Percentiles rank a stretch among this genome's conserved stretches.
Conservation (phyloP, 2,888 invertebrate genomes). For the Elysia crispata region DNA sequence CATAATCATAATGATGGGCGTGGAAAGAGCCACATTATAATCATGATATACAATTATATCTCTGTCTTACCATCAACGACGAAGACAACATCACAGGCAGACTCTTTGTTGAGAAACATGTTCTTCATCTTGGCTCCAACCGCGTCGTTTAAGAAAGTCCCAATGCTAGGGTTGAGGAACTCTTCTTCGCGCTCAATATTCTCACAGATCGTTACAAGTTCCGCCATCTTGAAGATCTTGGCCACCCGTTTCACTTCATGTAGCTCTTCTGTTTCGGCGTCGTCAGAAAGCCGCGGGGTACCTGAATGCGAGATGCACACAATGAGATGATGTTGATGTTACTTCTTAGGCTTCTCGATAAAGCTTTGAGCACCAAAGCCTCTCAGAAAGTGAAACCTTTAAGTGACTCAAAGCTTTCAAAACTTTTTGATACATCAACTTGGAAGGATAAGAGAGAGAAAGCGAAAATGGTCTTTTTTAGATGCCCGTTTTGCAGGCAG, state of each 20-base stretch:
- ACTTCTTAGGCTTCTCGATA: no score
- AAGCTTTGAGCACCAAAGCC: no score
- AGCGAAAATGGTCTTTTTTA: no score
- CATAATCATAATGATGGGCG: no score
- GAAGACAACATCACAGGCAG: constrained; percentile 68
- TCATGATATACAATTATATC: not conserved
- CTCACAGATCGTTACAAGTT: constrained; percentile 68
- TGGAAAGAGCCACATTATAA: no score
- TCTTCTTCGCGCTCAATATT: constrained; percentile 70
- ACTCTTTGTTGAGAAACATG: constrained; percentile 62
- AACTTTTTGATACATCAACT: no score
- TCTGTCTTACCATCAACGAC: constrained; percentile 63
- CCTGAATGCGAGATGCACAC: constrained; percentile 55
- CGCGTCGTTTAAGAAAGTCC: constrained; percentile 72
- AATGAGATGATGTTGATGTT: no score
- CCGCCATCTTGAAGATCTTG: constrained; percentile 63
- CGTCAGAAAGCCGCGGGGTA: constrained; percentile 62
- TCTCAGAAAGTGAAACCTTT: no score
- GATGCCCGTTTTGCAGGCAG: no score
- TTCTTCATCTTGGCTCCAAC: constrained; percentile 70
- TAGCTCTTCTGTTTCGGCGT: constrained; percentile 56
- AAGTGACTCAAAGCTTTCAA: no score
- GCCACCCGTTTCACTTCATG: constrained; percentile 63
- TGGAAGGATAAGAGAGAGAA: no score
- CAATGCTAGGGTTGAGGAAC: constrained; percentile 75